Percentiles rank a stretch among this genome's conserved stretches.
phyloP scores from a whole-genome alignment of 2,797 vertebrate genomes.

The Anolis apletophallus region DNA sequence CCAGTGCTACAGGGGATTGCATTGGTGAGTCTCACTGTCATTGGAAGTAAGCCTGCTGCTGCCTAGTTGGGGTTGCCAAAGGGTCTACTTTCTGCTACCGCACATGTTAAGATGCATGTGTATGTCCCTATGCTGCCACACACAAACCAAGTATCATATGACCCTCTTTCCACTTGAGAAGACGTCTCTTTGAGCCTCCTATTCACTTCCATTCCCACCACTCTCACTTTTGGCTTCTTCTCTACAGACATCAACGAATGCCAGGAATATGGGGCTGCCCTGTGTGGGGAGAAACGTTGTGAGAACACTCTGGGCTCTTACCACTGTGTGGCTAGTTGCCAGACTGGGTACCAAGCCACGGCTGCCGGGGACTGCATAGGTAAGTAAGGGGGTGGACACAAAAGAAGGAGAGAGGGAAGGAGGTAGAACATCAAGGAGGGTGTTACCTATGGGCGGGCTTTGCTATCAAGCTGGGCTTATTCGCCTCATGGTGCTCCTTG shows the following conservation, averaged over 20 bases:
- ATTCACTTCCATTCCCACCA: not conserved
- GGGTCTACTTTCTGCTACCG: not conserved
- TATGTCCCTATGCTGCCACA: not conserved
- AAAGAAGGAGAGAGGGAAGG: not conserved
- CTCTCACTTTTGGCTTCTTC: slow-evolving; percentile 66
- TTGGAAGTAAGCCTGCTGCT: not conserved
- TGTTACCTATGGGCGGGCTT: too few relatives aligned
- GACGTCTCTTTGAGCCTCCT: too few relatives aligned
- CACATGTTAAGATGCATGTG: too few relatives aligned
- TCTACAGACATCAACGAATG: slow-evolving; percentile 88
- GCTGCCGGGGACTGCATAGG: slow-evolving; percentile 79
- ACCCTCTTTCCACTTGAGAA: not conserved
- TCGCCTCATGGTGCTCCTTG: not conserved
- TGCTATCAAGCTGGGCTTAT: too few relatives aligned
- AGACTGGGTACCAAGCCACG: slow-evolving; percentile 79
- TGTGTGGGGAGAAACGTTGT: slow-evolving; percentile 83
- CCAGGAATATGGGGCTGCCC: slow-evolving; percentile 68
- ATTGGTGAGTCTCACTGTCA: not conserved
- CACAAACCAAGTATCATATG: not conserved
- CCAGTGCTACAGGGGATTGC: not conserved
- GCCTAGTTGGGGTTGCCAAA: not conserved
- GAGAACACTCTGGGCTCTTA: slow-evolving; percentile 89
- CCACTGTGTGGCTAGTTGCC: slow-evolving; percentile 82
- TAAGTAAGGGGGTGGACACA: slow-evolving; percentile 63
- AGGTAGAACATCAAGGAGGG: too few relatives aligned